Conservation (phyloP, 2,113 vertebrate genomes). For the Phasianus colchicus region DNA sequence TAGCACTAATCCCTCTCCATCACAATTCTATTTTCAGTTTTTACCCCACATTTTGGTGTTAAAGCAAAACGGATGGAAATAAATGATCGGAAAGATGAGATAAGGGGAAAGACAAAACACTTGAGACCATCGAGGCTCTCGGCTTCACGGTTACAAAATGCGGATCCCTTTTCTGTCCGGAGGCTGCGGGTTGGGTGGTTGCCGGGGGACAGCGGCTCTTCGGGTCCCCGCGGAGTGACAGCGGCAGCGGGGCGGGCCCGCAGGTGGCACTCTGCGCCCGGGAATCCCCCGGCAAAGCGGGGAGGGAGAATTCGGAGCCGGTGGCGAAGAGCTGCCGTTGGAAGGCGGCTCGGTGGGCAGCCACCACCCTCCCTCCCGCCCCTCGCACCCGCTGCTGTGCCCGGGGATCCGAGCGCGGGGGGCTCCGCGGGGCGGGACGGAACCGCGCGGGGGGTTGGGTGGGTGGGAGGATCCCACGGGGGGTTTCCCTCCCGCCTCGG, state of each 20-base stretch:
- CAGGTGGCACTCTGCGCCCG: neutral
- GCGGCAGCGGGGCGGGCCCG: neutral
- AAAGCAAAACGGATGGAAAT: neutral
- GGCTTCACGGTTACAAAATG: fast-evolving
- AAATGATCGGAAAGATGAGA: neutral
- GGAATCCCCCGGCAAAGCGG: neutral
- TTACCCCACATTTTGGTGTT: neutral
- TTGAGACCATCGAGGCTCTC: fast-evolving
- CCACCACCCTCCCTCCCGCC: neutral
- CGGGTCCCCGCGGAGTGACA: neutral
- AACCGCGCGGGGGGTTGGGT: neutral
- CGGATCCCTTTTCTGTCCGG: fast-evolving
- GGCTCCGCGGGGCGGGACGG: neutral
- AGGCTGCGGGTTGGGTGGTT: neutral
- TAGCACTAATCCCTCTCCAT: neutral
- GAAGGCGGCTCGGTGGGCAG: neutral
- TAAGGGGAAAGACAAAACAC: neutral
- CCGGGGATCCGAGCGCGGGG: neutral
- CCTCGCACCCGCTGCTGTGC: neutral
- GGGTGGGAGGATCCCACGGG: too few species aligned
- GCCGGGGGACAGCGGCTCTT: neutral
- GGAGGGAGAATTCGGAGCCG: neutral
- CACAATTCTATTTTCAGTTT: neutral
- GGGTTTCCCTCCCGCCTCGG: neutral
- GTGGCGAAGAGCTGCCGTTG: neutral